Base-by-base conservation (phyloP, 2,888 invertebrate species). In the Caenorhabditis sulstoni region DNA sequence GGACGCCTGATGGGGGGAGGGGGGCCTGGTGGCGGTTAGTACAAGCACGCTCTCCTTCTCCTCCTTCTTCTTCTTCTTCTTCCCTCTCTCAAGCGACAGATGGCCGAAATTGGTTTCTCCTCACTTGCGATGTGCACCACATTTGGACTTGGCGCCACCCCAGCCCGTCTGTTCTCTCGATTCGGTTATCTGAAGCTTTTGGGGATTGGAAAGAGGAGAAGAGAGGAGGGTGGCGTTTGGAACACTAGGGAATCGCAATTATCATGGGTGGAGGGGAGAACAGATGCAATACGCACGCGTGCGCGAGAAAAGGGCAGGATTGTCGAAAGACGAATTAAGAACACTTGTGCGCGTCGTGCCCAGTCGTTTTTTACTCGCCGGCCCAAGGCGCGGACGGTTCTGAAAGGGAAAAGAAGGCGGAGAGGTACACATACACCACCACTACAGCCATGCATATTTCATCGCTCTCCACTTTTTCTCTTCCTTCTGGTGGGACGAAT, bases 51-150 rank as follows among this genome's bases (percentile, higher is more conserved):
- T 70, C 29, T 55, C 23, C 47, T 29, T 29, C 29, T 29, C 29
- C 29, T 29, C 7, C 29, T 29, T 7, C 47, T 29, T 29, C 29
- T 29, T 7, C 29, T 29, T 29, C 29, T 29, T 7, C 29, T 29
- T 29, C 29, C 29, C 29, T 29, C 29, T 29, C 29, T 29, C 29
- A 64, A 76, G 75, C 68, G 75, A 76, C 75, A 76, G 75, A 76
- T 76, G 75, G 75, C 62, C 75, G n/a, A 76, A 76, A 76, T 76
- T 76, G 67, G 67, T 67, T 76, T 64, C 62, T 74, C 47, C 29
- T 64, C 64, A 57, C 49, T 64, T 58, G 52, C 18, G 61, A 68
- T 68, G 61, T 59, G 44, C 71, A 55, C 35, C 73, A 64, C 55
- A 73, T 64, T 71, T 57, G 8, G 71, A 64, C 49, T 44, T 50